phyloP scores from a whole-genome alignment of 2,113 vertebrate genomes.

The Aleadryas rufinucha region DNA sequence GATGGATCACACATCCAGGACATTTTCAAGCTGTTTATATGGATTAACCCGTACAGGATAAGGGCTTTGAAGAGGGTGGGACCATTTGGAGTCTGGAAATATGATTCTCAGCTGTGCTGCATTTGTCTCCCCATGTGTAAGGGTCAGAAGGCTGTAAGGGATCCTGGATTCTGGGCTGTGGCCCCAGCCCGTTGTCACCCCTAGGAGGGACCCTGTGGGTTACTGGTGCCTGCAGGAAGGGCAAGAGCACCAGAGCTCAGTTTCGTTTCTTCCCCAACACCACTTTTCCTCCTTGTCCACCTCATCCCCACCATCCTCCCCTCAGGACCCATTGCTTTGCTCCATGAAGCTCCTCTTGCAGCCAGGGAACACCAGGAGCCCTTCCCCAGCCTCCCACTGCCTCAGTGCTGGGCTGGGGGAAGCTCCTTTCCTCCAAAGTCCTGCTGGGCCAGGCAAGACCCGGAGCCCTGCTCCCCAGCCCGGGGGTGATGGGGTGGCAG shows the following conservation, averaged over 20 bases:
- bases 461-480: not conserved
- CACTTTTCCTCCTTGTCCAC: not conserved
- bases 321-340: not conserved
- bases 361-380: not conserved
- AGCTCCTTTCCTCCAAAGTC: not conserved
- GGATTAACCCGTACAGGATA: not conserved
- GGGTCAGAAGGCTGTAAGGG: not conserved
- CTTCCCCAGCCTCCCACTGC: not conserved
- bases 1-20: not conserved
- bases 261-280: not conserved
- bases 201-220: fast-evolving
- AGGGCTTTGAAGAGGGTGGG: not conserved
- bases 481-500: not conserved
- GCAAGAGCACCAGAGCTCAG: not conserved
- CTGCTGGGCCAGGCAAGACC: not conserved
- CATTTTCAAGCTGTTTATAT: not conserved
- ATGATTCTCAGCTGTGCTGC: not conserved
- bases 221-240: not conserved
- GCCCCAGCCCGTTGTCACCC: not conserved
- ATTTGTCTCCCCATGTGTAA: not conserved
- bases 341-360: not conserved
- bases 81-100: not conserved
- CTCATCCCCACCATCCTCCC: not conserved
- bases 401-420: not conserved
- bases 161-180: not conserved